phyloP scores from a whole-genome alignment of 2,888 invertebrate species.

The Molorchus minor region DNA sequence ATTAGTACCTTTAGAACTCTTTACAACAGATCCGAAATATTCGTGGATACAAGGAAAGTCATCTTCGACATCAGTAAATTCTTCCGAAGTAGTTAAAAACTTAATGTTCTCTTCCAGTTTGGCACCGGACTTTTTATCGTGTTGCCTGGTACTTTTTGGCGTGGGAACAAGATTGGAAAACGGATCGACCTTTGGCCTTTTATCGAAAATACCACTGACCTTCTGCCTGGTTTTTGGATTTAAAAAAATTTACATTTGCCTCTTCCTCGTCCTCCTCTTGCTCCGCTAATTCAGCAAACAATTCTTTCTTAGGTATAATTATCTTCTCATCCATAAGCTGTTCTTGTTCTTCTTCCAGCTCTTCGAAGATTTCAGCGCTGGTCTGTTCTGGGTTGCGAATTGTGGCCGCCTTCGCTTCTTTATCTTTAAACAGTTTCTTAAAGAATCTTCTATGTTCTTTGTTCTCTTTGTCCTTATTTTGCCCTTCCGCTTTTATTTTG shows the following conservation, averaged over 20 bases:
- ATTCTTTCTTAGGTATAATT: constrained; percentile 29
- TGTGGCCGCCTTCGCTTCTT: constrained; percentile 41
- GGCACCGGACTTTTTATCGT: constrained; percentile 25
- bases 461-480: constrained; percentile 20
- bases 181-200: constrained; percentile 29
- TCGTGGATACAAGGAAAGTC: constrained; percentile 45
- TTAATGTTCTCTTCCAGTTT: constrained; percentile 29
- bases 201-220: constrained; percentile 25
- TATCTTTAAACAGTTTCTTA: constrained; percentile 27
- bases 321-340: constrained; percentile 25
- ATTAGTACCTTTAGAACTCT: constrained; percentile 16
- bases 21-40: constrained; percentile 33
- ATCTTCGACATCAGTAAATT: constrained; percentile 40
- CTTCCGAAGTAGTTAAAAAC: constrained; percentile 38
- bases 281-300: constrained; percentile 42
- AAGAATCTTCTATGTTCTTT: constrained; percentile 19
- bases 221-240: constrained; percentile 23
- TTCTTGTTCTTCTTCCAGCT: constrained; percentile 34
- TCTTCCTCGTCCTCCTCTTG: constrained; percentile 34
- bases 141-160: constrained; percentile 15
- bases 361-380: constrained; percentile 43
- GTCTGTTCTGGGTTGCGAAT: constrained; percentile 41
- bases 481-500: constrained; percentile 41
- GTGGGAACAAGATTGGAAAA: constrained; percentile 19
- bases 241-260: constrained; percentile 16